Evolutionary conservation across 1,140 invertebrate genomes (phyloP), one percentile per base, ranked within the genome.

Genomic region (Steinernema feltiae): DNA sequence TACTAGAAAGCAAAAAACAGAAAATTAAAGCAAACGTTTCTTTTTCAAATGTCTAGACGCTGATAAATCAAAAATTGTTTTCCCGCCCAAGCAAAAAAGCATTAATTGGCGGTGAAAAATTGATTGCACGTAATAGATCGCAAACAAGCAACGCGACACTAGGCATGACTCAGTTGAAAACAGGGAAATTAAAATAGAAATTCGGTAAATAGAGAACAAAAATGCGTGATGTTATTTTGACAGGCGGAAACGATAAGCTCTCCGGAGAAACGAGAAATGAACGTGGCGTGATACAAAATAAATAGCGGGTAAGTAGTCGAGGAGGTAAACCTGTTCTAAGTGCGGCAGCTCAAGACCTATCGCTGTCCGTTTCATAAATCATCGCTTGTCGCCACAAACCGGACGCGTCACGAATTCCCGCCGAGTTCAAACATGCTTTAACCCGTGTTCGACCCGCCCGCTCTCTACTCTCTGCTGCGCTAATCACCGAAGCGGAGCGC

Each of bases 351-450:
- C 53, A 63, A 63, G 53, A 63, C 53, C n/a, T 7, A 15, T 7
- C 53, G 12, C 53, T 63, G 53, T 63, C 53, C 53, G 15, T 21
- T n/a, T 63, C 53, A 27, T 63, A 63, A 63, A 63, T 63, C 53
- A 63, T 63, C 15, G 53, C 15, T 21, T 63, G 53, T 63, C 53
- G 53, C 18, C 53, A 21, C 53, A 63, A 63, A 63, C 53, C 53
- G 53, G 53, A 21, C 24, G 53, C 53, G 53, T 63, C 53, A 63
- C 53, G 7, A 63, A 63, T 63, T 63, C 24, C 53, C 53, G 53
- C 53, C 53, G 24, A 63, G 53, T 63, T 63, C 53, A 63, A 63
- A 63, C 53, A 63, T 63, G 24, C 53, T 27, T 3, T 27, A 15
- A 27, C 53, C n/a, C 24, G 53, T 63, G 53, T 63, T 63, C 53